A percentile compares a stretch with the other conserved stretches of the same genome.
Conservation (phyloP, 2,113 vertebrate genomes). For the Aramus guarauna region DNA sequence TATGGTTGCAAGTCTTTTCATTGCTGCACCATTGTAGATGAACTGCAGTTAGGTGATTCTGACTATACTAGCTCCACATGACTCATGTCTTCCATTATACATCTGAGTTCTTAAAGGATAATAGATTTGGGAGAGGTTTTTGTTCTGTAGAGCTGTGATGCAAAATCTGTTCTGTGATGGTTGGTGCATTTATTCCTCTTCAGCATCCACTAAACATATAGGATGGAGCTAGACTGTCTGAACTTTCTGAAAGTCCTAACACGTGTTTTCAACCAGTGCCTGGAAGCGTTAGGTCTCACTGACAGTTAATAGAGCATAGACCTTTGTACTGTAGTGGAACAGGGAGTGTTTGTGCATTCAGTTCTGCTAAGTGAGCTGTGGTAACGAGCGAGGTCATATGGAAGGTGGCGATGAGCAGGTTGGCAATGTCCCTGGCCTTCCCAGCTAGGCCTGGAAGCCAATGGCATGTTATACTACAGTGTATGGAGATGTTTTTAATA, state of each 20-base stretch:
- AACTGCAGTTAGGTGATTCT: background rate
- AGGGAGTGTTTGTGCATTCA: background rate
- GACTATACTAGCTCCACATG: background rate
- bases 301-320: fast-evolving
- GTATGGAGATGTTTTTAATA: background rate
- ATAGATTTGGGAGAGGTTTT: background rate
- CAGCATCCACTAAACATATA: background rate
- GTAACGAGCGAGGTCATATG: background rate
- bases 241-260: background rate
- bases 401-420: background rate
- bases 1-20: background rate
- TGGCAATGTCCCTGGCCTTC: background rate
- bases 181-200: background rate
- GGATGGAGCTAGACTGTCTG: background rate
- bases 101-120: background rate
- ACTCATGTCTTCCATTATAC: background rate
- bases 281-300: background rate
- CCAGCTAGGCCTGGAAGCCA: background rate
- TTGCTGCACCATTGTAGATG: background rate
- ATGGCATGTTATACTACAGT: background rate
- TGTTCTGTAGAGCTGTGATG: background rate
- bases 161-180: background rate
- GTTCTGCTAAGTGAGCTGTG: background rate
- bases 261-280: background rate
- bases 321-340: background rate